Evolutionary conservation across 2,888 invertebrate species (phyloP).

Genomic region (Perdita meconis): DNA sequence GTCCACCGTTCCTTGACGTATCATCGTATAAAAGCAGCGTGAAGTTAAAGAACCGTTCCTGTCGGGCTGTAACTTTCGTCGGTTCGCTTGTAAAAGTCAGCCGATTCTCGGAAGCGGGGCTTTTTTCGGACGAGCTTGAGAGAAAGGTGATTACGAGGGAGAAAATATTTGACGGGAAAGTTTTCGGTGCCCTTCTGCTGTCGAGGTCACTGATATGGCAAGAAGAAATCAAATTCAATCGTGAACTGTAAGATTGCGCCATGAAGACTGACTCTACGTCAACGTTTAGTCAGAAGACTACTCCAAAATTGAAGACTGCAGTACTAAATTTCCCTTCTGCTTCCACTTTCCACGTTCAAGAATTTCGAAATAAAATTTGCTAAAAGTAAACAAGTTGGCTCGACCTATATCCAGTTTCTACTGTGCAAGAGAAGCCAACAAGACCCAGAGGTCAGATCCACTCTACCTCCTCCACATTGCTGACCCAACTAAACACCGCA

Average conservation of each 20-base stretch:
- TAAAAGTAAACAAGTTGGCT: too few species aligned
- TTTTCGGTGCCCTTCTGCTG: conserved; percentile 4
- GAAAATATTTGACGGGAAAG: conserved; percentile 50
- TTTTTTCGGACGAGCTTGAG: conserved; percentile 44
- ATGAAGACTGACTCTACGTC: too few species aligned
- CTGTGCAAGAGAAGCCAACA: too few species aligned
- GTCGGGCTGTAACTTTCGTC: conserved; percentile 68
- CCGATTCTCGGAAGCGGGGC: conserved; percentile 54
- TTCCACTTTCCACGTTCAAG: too few species aligned
- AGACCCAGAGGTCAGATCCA: too few species aligned
- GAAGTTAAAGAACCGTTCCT: conserved; percentile 68
- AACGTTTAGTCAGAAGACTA: too few species aligned
- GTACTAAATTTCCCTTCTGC: too few species aligned
- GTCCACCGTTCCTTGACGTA: conserved; percentile 66
- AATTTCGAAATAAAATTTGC: too few species aligned
- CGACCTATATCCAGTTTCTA: too few species aligned
- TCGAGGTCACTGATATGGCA: neutral
- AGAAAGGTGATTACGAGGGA: conserved; percentile 47
- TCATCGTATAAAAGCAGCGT: conserved; percentile 72
- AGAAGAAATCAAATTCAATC: neutral
- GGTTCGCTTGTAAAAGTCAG: conserved; percentile 70
- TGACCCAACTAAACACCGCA: too few species aligned
- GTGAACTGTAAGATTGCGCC: neutral
- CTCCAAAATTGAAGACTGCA: too few species aligned
- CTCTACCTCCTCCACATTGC: too few species aligned